Percentiles rank a stretch among this genome's conserved stretches.
These are phyloP conservation scores for Pelusios castaneus DNA, from an alignment of 2,113 vertebrate species.

Conservation along the genomic window DNA sequence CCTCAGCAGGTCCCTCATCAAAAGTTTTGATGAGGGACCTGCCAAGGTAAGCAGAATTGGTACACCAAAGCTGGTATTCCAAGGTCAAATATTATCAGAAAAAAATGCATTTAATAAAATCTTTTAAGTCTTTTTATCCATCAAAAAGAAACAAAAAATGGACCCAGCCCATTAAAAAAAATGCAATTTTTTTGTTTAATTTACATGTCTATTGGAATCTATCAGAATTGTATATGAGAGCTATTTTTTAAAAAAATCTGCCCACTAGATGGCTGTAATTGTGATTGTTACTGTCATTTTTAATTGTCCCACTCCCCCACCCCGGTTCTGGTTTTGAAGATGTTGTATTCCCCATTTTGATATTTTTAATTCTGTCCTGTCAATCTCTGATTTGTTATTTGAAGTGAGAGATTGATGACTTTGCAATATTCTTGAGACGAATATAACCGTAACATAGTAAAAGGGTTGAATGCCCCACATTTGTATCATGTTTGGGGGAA, in stretches of 20 bases:
- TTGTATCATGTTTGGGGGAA: neutral
- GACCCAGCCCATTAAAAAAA: neutral
- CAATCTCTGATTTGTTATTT: accelerated
- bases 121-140: neutral
- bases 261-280: constrained; percentile 66
- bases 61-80: neutral
- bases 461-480: neutral
- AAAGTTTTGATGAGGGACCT: no score
- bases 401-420: accelerated
- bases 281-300: constrained; percentile 20
- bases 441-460: neutral
- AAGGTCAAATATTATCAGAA: neutral
- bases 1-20: neutral
- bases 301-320: constrained; percentile 12
- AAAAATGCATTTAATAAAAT: neutral
- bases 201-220: neutral
- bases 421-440: neutral
- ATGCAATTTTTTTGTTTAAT: neutral
- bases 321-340: neutral
- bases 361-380: accelerated
- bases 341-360: neutral
- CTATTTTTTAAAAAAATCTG: neutral
- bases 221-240: neutral
- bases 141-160: neutral
- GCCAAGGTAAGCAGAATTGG: neutral